Evolutionary conservation across 2,888 invertebrate genomes (phyloP), one percentile per base, ranked within the genome.

Genomic region (Tubulanus polymorphus): DNA sequence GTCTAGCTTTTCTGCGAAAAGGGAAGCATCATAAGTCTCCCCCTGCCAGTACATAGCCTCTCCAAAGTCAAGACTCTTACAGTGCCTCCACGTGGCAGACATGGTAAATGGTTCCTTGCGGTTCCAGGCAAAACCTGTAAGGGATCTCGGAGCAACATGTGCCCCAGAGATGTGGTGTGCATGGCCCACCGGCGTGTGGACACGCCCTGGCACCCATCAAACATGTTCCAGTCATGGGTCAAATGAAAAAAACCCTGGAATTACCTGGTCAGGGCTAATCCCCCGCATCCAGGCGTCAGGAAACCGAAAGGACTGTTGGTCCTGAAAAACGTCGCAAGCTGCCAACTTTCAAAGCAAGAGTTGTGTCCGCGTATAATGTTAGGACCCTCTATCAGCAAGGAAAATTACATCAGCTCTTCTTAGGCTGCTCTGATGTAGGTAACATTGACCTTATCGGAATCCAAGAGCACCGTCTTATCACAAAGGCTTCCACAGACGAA

Each of bases 21-120:
- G 51, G 28, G 25, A 57, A 55, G 47, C 28, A 53, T 57, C 18
- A 50, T 54, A 56, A 59, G 54, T 35, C 54, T 56, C 48, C 46
- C 51, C 54, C n/a, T 59, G 54, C 51, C 56, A 59, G 56, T 56
- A 59, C 30, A 58, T 37, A 51, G 56, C 51, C 54, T 49, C 51
- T 56, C 53, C 27, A 32, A 5, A 18, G 28, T 26, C 49, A 59
- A 56, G 56, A 32, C 48, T 32, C 28, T 5, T 48, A 49, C 37
- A 56, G 54, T 54, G 57, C 60, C 55, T 55, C 52, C 57, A 28
- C 47, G 50, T 28, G 32, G 47, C 56, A 35, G 47, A 50, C 49
- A 48, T 56, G 49, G 48, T n/a, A 12, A 53, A 54, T 54, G 50
- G 54, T 27, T 45, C 20, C 47, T 37, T 29, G 32, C 41, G 35